Evolutionary conservation across 2,888 invertebrate genomes (phyloP).

Genomic region (Mimachlamys varia): DNA sequence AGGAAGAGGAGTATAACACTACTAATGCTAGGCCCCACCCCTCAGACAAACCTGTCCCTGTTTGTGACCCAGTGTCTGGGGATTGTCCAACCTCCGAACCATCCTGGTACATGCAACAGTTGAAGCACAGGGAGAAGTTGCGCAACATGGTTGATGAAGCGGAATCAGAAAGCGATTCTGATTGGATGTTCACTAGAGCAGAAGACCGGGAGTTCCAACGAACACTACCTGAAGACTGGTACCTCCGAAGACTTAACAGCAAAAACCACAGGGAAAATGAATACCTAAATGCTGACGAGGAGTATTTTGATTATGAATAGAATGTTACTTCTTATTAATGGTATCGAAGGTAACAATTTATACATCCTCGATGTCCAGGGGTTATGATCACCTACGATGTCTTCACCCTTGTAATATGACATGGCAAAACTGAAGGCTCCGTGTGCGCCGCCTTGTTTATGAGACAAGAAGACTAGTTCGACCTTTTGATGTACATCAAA

Average conservation of each 20-base stretch:
- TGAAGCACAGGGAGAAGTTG: constrained; percentile 45
- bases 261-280: background rate
- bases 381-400: too few species aligned
- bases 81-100: constrained; percentile 37
- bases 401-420: too few species aligned
- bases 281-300: background rate
- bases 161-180: constrained; percentile 34
- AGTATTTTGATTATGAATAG: background rate
- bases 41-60: background rate
- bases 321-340: too few species aligned
- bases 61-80: constrained; percentile 43
- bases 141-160: background rate
- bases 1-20: constrained; percentile 2
- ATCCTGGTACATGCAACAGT: constrained; percentile 50
- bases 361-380: too few species aligned
- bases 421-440: too few species aligned
- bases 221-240: constrained; percentile 44
- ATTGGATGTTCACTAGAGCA: constrained; percentile 49
- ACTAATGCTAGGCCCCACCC: background rate
- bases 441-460: too few species aligned
- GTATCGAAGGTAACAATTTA: too few species aligned
- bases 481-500: too few species aligned
- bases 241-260: constrained; percentile 16
- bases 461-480: too few species aligned
- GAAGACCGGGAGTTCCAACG: constrained; percentile 42